Evolutionary conservation across 2,797 vertebrate species (phyloP).

Genomic region (Acanthurus leucopareius): DNA sequence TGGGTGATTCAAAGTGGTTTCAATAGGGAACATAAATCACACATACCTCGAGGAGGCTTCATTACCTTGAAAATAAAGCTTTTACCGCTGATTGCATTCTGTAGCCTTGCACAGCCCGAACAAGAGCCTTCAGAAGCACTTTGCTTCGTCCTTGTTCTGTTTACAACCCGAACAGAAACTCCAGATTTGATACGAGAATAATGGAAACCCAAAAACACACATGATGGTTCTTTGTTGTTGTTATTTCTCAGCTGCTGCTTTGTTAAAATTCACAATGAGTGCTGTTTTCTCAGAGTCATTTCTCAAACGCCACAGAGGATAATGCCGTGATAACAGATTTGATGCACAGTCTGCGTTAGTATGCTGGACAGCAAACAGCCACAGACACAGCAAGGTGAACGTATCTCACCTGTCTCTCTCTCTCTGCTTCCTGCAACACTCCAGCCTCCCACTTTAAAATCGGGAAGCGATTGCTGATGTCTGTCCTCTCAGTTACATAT

Average conservation of each 20-base stretch:
- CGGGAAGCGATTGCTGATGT: constrained; percentile 72
- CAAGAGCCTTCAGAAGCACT: constrained; percentile 24
- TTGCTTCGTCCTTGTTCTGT: constrained; percentile 59
- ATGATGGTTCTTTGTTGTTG: background rate
- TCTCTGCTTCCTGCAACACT: constrained; percentile 20
- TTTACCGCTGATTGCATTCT: constrained; percentile 74
- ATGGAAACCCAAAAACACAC: constrained; percentile 12
- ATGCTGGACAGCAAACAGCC: constrained; percentile 32
- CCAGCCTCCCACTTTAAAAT: constrained; percentile 58
- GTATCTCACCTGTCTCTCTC: constrained; percentile 45
- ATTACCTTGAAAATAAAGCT: constrained; percentile 80
- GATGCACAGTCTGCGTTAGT: constrained; percentile 42
- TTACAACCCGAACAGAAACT: constrained; percentile 36
- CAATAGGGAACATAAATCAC: constrained; percentile 77
- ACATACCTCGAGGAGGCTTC: constrained; percentile 70
- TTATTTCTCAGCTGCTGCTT: background rate
- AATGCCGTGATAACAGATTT: constrained; percentile 43
- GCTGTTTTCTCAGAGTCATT: constrained; percentile 55
- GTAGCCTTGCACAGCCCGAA: constrained; percentile 21
- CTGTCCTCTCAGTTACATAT: constrained; percentile 67
- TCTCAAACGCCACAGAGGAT: constrained; percentile 58
- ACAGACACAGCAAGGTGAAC: constrained; percentile 36
- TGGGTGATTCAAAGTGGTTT: constrained; percentile 73
- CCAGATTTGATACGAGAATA: constrained; percentile 34
- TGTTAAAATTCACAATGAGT: constrained; percentile 57